These are phyloP conservation scores for Labia minor DNA, from an alignment of 2,888 invertebrate genomes.

Conservation along the genomic window DNA sequence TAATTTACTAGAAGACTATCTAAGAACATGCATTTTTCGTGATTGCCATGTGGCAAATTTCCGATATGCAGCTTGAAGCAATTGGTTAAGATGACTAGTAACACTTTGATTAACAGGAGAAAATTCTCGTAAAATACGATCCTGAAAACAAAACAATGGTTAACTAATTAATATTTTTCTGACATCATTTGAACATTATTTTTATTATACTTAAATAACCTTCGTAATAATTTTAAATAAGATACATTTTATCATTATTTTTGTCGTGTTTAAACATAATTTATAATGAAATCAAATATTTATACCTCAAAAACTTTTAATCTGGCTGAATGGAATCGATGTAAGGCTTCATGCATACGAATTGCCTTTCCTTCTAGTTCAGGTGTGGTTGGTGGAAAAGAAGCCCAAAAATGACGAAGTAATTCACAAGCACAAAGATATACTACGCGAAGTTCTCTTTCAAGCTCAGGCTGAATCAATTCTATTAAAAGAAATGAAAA, in stretches of 20 bases:
- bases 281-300: no score
- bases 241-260: no score
- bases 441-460: constrained; percentile 70
- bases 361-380: constrained; percentile 66
- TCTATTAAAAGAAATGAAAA: constrained; percentile 41
- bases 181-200: no score
- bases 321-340: constrained; percentile 76
- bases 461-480: constrained; percentile 70
- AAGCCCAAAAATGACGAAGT: constrained; percentile 87
- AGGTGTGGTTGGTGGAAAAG: constrained; percentile 69
- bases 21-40: constrained; percentile 34
- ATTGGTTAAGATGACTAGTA: constrained; percentile 76
- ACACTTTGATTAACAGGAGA: constrained; percentile 69
- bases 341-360: constrained; percentile 82
- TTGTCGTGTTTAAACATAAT: no score
- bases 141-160: constrained; percentile 42
- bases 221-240: no score
- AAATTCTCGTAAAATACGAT: constrained; percentile 67
- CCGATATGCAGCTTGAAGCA: constrained; percentile 72
- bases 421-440: constrained; percentile 83
- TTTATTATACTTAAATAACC: no score
- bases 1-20: not conserved
- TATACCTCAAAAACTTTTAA: constrained; percentile 72
- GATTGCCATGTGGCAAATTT: constrained; percentile 84
- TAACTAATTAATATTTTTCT: not conserved